A percentile compares a stretch with the other conserved stretches of the same genome.
Conservation (phyloP, 2,113 vertebrate genomes). For the Abramis brama region DNA sequence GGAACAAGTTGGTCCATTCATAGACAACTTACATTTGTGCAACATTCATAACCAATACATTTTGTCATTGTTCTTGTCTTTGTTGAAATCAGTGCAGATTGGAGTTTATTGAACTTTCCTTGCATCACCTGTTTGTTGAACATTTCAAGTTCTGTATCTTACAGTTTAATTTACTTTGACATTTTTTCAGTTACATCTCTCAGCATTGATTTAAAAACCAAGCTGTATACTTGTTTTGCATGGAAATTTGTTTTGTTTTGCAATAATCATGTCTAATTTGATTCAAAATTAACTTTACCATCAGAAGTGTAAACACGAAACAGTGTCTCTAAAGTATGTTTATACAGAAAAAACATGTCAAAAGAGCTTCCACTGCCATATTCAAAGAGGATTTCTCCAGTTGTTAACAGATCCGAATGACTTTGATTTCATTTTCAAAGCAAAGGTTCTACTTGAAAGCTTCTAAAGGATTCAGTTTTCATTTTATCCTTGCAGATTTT, state of each 20-base stretch:
- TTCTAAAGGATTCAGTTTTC: background rate
- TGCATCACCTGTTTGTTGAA: background rate
- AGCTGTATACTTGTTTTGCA: constrained; percentile 17
- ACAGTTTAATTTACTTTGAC: constrained; percentile 2
- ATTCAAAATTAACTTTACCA: background rate
- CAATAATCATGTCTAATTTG: constrained; percentile 4
- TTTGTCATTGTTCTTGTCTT: background rate
- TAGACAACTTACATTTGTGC: background rate
- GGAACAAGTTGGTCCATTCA: background rate
- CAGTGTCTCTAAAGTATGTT: background rate
- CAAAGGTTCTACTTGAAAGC: constrained; percentile 17
- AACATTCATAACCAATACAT: background rate
- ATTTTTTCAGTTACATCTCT: constrained; percentile 46
- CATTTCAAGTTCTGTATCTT: background rate
- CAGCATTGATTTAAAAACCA: constrained; percentile 35
- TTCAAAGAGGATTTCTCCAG: constrained; percentile 9
- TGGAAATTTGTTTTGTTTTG: constrained; percentile 29
- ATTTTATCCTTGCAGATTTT: constrained; percentile 6
- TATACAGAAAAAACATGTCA: background rate
- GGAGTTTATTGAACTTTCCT: background rate
- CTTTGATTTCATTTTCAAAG: constrained; percentile 17
- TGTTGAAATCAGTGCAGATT: background rate
- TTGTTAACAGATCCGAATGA: constrained; percentile 7
- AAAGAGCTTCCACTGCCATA: background rate
- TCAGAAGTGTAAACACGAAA: background rate